Evolutionary conservation across 1,140 invertebrate species (phyloP).

Genomic region (Homalodisca vitripennis): DNA sequence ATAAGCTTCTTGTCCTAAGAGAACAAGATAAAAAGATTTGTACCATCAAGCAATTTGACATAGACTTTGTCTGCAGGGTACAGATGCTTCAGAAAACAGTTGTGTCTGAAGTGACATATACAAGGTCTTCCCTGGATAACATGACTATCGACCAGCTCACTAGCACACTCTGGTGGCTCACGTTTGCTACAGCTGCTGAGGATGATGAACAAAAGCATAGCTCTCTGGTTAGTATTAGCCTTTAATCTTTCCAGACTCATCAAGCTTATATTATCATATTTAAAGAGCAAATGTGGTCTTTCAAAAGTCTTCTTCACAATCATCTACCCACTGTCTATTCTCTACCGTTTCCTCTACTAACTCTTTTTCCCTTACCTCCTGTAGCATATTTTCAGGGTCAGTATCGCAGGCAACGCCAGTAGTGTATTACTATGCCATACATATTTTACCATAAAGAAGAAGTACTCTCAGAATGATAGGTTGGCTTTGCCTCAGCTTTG

Average conservation of each 20-base stretch:
- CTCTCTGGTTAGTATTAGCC: not conserved
- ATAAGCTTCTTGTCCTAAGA: too few species aligned
- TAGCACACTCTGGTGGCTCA: constrained; percentile 30
- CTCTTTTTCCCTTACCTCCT: not conserved
- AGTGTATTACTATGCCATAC: too few species aligned
- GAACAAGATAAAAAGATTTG: not conserved
- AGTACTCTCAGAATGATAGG: too few species aligned
- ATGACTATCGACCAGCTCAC: constrained; percentile 30
- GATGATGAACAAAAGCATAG: constrained; percentile 4
- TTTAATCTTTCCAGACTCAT: too few species aligned
- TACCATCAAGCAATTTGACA: not conserved
- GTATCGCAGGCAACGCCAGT: not conserved
- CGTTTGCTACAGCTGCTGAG: constrained; percentile 1
- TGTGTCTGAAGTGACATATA: not conserved
- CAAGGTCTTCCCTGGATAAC: constrained; percentile 12
- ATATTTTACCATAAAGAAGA: too few species aligned
- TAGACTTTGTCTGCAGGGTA: constrained; percentile 9
- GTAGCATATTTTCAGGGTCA: not conserved
- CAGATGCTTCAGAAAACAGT: constrained; percentile 21
- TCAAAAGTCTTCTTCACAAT: not conserved
- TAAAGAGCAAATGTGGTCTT: not conserved
- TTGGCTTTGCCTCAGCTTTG: too few species aligned
- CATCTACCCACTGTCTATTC: not conserved
- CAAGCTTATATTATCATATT: not conserved
- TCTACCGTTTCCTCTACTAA: not conserved